phyloP scores from a whole-genome alignment of 2,113 vertebrate genomes.

The Burhinus bistriatus region DNA sequence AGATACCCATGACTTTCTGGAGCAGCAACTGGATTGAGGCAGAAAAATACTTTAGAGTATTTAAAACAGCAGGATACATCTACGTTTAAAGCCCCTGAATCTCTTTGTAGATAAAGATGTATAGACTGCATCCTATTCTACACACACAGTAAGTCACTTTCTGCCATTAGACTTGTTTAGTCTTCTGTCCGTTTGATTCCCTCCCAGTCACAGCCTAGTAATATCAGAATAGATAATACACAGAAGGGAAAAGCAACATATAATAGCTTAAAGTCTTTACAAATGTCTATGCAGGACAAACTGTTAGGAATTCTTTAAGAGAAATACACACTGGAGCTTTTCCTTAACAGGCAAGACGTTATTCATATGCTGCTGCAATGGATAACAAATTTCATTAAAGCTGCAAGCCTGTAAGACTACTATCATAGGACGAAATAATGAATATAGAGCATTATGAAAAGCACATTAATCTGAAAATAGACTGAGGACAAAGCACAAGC shows the following conservation, averaged over 20 bases:
- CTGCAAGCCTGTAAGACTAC: neutral
- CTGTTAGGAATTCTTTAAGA: neutral
- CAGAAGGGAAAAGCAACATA: neutral
- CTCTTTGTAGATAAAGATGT: neutral
- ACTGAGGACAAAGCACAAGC: neutral
- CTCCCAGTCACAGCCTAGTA: neutral
- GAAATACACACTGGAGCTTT: neutral
- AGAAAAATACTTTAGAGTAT: neutral
- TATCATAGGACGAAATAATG: neutral
- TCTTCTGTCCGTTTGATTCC: neutral
- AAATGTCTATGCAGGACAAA: neutral
- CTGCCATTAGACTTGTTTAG: neutral
- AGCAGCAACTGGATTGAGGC: neutral
- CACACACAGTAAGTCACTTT: neutral
- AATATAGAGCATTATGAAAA: neutral
- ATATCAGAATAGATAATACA: neutral
- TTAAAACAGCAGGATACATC: neutral
- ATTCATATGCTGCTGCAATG: neutral
- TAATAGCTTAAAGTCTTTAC: neutral
- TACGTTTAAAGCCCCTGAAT: neutral
- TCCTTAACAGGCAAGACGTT: neutral
- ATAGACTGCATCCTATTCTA: neutral
- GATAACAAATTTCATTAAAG: neutral
- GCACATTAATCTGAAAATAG: neutral
- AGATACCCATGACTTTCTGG: neutral